Base-by-base conservation (phyloP, 1,140 invertebrate genomes). In the Diplogasteroides magnus region DNA sequence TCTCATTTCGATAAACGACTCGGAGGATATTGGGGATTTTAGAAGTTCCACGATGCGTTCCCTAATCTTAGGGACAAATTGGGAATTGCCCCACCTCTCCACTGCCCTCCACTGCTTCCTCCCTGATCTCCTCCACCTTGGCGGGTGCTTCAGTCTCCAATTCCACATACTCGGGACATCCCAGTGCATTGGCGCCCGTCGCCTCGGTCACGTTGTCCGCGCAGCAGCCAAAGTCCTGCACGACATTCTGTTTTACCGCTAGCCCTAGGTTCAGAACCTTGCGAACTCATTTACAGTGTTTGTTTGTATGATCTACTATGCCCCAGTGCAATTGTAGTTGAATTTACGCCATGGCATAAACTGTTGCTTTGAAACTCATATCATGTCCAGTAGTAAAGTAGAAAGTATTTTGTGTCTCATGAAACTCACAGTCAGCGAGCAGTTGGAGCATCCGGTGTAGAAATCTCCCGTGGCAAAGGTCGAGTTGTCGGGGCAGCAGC, bases 381-480 rank as follows among this genome's bases (percentile, higher is more conserved):
- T n/a, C n/a, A n/a, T n/a, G n/a, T n/a, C n/a, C n/a, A n/a, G n/a
- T n/a, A n/a, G n/a, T n/a, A n/a, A n/a, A n/a, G n/a, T n/a, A n/a
- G n/a, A n/a, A n/a, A n/a, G n/a, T n/a, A n/a, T n/a, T n/a, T n/a
- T n/a, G n/a, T n/a, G n/a, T n/a, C n/a, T n/a, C n/a, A n/a, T n/a
- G n/a, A n/a, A n/a, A n/a, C n/a, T n/a, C n/a, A n/a, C n/a, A 27
- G 79, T 69, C n/a, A 80, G 59, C 6, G 79, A 79, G 66, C 79
- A 81, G 72, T 81, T 84, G 23, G 84, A 77, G 66, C 93, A 96
- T 0, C 92, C 93, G 76, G 90, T 88, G 68, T 68, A 89, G 69
- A 89, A 86, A 2, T 87, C 87, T 48, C 92, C 93, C 73, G 86
- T 85, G 1, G 92, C 91, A 3, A 89, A 84, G 0, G 91, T 93